Evolutionary conservation across 1,140 invertebrate genomes (phyloP).

Genomic region (Gerris buenoi): DNA sequence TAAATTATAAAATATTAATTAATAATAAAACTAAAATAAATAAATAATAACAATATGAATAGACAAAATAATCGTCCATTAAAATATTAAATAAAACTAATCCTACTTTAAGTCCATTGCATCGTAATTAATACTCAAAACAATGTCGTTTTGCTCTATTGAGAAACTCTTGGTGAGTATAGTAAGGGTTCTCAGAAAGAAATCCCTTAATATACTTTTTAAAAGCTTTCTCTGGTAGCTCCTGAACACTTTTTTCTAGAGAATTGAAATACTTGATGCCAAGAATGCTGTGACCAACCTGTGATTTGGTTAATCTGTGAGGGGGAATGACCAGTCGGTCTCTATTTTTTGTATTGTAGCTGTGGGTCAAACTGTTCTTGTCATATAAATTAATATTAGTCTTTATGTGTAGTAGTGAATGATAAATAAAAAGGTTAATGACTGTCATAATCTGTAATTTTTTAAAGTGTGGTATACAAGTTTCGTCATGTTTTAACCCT

Average conservation of each 20-base stretch:
- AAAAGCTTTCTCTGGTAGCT: neutral
- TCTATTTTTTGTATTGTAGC: neutral
- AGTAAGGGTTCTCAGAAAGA: neutral
- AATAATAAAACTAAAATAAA: too few relatives aligned
- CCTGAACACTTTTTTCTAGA: neutral
- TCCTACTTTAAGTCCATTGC: too few relatives aligned
- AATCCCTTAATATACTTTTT: neutral
- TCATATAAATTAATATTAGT: neutral
- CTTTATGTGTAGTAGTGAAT: neutral
- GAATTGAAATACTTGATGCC: neutral
- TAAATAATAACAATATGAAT: too few relatives aligned
- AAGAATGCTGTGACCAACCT: neutral
- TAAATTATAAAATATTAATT: too few relatives aligned
- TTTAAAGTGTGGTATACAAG: neutral
- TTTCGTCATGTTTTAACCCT: neutral
- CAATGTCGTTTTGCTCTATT: neutral
- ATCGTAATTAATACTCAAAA: too few relatives aligned
- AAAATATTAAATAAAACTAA: too few relatives aligned
- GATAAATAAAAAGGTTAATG: neutral
- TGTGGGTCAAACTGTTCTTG: neutral
- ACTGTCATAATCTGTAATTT: neutral
- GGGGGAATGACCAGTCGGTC: neutral
- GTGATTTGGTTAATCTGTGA: neutral
- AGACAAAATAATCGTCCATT: too few relatives aligned
- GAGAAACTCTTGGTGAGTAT: neutral